phyloP scores from a whole-genome alignment of 2,888 invertebrate genomes.

The Ennomos erosarius region DNA sequence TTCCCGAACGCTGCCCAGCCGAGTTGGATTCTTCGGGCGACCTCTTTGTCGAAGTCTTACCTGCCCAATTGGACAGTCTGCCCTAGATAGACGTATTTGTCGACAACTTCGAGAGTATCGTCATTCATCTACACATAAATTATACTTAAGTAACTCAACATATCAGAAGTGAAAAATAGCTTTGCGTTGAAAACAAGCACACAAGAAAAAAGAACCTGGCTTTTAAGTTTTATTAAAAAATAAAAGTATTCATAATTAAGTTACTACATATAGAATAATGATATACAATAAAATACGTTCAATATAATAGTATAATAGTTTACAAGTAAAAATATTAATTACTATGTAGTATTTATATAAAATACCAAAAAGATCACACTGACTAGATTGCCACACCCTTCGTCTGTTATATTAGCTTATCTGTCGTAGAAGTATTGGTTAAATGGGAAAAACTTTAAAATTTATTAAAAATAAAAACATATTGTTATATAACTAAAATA shows the following conservation, averaged over 20 bases:
- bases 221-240: conserved; percentile 43
- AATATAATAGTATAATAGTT: conserved; percentile 49
- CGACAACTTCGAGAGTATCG: too few species aligned
- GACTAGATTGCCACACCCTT: conserved; percentile 84
- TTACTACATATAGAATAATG: conserved; percentile 38
- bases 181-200: not conserved
- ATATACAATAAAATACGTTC: conserved; percentile 47
- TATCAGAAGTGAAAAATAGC: not conserved
- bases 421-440: conserved; percentile 26
- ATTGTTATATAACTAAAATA: too few species aligned
- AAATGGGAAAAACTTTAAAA: conserved; percentile 5
- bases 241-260: conserved; percentile 25
- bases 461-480: too few species aligned
- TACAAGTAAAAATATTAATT: conserved; percentile 41
- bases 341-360: conserved; percentile 40
- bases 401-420: conserved; percentile 64
- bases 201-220: conserved; percentile 33
- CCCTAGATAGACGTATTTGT: too few species aligned
- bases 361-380: conserved; percentile 74
- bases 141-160: not conserved
- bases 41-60: too few species aligned
- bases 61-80: too few species aligned
- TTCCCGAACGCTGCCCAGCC: too few species aligned
- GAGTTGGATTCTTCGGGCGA: too few species aligned
- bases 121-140: too few species aligned